Evolutionary conservation across 2,888 invertebrate species (phyloP).

Genomic region (Idaea aversata): DNA sequence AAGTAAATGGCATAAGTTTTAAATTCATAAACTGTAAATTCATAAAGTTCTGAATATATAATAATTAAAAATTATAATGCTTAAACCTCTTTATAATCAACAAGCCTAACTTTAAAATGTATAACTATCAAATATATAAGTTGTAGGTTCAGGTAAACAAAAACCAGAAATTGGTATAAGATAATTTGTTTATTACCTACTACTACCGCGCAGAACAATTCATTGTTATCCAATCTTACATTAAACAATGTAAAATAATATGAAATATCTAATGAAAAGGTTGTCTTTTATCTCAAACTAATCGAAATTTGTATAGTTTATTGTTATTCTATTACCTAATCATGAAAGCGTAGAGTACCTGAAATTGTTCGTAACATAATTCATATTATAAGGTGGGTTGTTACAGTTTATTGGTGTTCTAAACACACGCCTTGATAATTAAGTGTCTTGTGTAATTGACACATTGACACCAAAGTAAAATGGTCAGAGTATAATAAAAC

Average conservation of each 20-base stretch:
- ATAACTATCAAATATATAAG: no score
- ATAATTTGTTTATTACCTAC: no score
- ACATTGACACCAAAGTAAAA: constrained; percentile 34
- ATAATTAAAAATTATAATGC: no score
- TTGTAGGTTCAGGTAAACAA: no score
- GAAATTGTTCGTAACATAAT: not conserved
- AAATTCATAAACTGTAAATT: no score
- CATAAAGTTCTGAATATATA: no score
- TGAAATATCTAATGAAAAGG: not conserved
- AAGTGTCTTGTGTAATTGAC: constrained; percentile 35
- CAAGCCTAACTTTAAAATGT: no score
- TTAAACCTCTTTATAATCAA: no score
- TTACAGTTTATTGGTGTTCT: not conserved
- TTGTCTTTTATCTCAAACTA: not conserved
- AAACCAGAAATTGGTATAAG: no score
- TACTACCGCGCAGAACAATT: not conserved
- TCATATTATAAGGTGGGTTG: not conserved
- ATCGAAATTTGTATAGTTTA: not conserved
- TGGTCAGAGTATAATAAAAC: constrained; percentile 26
- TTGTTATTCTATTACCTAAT: not conserved
- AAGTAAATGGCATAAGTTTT: no score
- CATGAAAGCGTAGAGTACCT: not conserved
- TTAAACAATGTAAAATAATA: no score
- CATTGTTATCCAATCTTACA: not conserved
- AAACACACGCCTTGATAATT: not conserved